Conservation (phyloP, 1,140 invertebrate genomes). For the Vanessa tameamea region DNA sequence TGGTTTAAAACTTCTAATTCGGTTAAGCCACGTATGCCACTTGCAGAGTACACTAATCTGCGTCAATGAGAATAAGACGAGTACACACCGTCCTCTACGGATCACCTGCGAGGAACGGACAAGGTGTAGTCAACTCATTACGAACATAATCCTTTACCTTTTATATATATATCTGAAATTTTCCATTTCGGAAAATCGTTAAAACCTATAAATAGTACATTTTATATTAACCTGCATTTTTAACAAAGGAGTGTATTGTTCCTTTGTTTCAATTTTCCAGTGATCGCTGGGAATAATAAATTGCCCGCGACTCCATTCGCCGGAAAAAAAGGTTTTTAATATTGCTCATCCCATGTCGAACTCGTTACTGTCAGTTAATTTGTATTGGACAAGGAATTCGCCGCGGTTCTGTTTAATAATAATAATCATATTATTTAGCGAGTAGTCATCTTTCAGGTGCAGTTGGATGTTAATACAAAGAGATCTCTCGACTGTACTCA, state of each 20-base stretch:
- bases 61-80: conserved; percentile 27
- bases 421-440: not conserved
- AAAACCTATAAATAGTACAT: conserved; percentile 27
- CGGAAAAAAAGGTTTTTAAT: conserved; percentile 26
- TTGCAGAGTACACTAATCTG: conserved; percentile 5
- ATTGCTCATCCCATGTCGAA: conserved; percentile 15
- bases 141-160: conserved; percentile 14
- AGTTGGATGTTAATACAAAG: too few species aligned
- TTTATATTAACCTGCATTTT: conserved; percentile 36
- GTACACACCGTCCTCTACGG: conserved; percentile 26
- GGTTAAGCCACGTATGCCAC: not conserved
- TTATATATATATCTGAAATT: conserved; percentile 6
- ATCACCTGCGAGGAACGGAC: conserved; percentile 32
- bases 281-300: conserved; percentile 37
- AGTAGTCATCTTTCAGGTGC: not conserved
- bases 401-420: not conserved
- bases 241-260: conserved; percentile 37
- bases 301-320: conserved; percentile 28
- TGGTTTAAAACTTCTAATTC: not conserved
- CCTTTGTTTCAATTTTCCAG: conserved; percentile 40
- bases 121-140: conserved; percentile 34
- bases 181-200: conserved; percentile 23
- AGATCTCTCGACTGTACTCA: too few species aligned
- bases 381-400: not conserved
- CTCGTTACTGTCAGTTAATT: not conserved